Conservation (phyloP, 64 coral and sea anemone species). For the Stichodactyla mertensii region DNA sequence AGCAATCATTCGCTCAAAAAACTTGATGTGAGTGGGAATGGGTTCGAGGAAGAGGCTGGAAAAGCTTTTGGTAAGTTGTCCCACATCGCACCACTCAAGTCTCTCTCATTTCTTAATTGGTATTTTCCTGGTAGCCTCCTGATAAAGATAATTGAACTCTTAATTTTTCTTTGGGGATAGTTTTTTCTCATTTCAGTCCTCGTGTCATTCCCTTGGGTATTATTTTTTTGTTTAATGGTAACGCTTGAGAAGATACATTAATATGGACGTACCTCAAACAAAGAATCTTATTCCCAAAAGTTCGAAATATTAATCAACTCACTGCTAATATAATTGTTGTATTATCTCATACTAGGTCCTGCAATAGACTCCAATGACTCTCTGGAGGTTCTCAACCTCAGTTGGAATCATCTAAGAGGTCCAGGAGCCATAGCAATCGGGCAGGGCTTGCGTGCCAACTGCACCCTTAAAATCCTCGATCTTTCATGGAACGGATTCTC, state of each 20-base stretch:
- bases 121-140: background rate
- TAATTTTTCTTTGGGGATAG: background rate
- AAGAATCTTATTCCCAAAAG: no score
- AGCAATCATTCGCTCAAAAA: conserved; percentile 45
- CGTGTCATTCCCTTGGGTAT: no score
- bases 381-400: conserved; percentile 71
- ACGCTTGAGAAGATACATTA: no score
- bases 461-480: conserved; percentile 42
- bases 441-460: conserved; percentile 76
- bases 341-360: conserved; percentile 34
- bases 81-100: background rate
- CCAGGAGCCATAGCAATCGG: conserved; percentile 76
- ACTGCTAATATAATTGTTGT: background rate
- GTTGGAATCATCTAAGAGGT: conserved; percentile 92
- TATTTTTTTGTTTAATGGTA: no score
- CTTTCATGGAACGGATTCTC: conserved; percentile 94
- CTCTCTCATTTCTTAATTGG: background rate
- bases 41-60: conserved; percentile 80
- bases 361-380: conserved; percentile 73
- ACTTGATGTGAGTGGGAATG: conserved; percentile 82
- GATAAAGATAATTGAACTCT: no score
- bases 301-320: no score
- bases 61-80: conserved; percentile 61
- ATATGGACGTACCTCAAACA: no score
- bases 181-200: background rate